Evolutionary conservation across 2,113 vertebrate genomes (phyloP).

Genomic region (Dryoscopus gambensis): DNA sequence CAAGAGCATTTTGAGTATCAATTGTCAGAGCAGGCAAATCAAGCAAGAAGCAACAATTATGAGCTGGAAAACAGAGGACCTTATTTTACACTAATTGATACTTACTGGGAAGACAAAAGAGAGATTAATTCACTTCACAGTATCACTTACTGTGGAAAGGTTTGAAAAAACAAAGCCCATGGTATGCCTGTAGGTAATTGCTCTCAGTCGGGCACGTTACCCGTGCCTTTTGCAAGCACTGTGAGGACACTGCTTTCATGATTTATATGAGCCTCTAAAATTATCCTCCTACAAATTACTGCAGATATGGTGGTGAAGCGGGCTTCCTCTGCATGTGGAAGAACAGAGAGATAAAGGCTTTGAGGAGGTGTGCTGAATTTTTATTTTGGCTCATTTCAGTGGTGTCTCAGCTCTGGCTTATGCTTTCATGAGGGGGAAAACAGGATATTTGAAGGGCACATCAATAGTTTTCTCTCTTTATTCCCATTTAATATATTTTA

Average conservation of each 20-base stretch:
- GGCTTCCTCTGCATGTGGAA: background rate
- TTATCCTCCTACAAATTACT: background rate
- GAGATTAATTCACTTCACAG: slow-evolving; percentile 12
- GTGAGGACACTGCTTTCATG: background rate
- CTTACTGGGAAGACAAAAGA: background rate
- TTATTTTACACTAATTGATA: slow-evolving; percentile 29
- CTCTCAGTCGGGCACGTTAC: background rate
- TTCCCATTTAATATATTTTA: background rate
- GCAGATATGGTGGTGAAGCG: background rate
- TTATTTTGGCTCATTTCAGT: background rate
- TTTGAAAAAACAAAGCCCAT: background rate
- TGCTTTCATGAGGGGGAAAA: background rate
- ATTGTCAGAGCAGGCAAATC: background rate
- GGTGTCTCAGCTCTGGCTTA: background rate
- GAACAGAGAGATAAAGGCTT: background rate
- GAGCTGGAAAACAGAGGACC: background rate
- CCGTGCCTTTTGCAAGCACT: background rate
- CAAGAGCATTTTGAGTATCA: background rate
- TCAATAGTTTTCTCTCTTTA: background rate
- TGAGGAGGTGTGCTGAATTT: background rate
- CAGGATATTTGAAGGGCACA: background rate
- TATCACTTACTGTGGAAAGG: background rate
- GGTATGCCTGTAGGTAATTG: background rate
- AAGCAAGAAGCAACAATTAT: background rate
- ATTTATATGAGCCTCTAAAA: background rate